Percentiles rank a stretch among this genome's conserved stretches.
These are phyloP conservation scores for Cherax destructor DNA, from an alignment of 1,140 invertebrate genomes.

Conservation along the genomic window DNA sequence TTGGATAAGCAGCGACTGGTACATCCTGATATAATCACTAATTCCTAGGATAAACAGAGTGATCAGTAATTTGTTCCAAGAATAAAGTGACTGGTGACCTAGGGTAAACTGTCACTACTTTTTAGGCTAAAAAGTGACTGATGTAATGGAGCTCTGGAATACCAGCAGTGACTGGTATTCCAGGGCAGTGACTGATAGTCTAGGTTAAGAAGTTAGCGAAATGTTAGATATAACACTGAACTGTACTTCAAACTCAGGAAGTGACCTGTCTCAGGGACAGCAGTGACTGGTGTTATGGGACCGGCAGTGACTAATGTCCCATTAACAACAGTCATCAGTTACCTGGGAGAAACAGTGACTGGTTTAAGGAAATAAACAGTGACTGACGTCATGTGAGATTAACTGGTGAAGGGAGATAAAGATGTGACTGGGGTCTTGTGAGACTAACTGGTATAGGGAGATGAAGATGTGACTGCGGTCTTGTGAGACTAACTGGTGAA, in stretches of 20 bases:
- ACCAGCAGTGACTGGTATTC: background rate
- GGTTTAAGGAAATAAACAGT: background rate
- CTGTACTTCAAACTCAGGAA: background rate
- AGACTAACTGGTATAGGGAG: background rate
- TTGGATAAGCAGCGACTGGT: background rate
- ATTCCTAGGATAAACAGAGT: no score
- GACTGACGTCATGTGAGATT: background rate
- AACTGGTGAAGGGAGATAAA: no score
- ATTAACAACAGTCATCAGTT: background rate
- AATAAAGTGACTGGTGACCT: background rate
- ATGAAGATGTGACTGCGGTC: background rate
- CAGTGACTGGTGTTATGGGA: conserved; percentile 1
- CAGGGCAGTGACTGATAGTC: background rate
- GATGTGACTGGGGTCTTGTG: background rate
- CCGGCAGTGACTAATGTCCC: background rate
- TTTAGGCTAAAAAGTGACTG: background rate
- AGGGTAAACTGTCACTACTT: background rate
- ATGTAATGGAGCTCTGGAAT: background rate
- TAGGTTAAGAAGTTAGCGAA: background rate
- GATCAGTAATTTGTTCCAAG: background rate
- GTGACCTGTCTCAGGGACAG: background rate
- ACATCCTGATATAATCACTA: background rate
- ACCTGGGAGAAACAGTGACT: background rate
- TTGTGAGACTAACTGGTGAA: no score
- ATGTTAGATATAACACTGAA: no score